Evolutionary conservation across 2,888 invertebrate genomes (phyloP), one percentile per base, ranked within the genome.

Genomic region (Byasa hedistus): DNA sequence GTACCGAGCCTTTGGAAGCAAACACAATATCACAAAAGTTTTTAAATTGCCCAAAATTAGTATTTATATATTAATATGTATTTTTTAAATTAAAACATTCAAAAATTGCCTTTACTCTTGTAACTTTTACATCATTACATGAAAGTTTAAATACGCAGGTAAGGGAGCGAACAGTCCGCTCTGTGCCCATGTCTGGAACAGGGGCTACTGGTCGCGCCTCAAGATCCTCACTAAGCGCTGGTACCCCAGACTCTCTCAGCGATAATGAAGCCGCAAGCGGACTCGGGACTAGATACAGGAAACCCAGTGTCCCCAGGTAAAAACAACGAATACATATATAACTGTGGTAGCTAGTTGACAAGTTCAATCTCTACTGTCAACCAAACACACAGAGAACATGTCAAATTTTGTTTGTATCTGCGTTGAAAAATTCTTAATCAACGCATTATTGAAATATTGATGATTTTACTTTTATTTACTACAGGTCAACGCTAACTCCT

Each of bases 131-230:
- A 39, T 51, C n/a, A 51, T 8, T 51, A 21, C n/a, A 51, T 51
- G 21, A 21, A 51, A 15, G n/a, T 51, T 51, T n/a, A 51, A 61
- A 59, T n/a, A 55, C 61, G 59, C 69, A 98, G 98, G 97, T 98
- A 69, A 95, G 98, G 78, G 98, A 98, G 91, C 95, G 98, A 78
- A 98, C 98, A 56, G 96, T 94, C 69, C 94, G 98, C 76, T 98
- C 98, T 66, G 96, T 97, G 73, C 98, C 98, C 58, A 98, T 98
- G 98, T 94, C 94, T 48, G 89, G 93, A 59, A 84, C 84, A 57
- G 88, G 82, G 24, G 84, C 77, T 1, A 83, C 87, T 2, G 94
- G 95, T 57, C 90, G 95, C 72, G 94, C 95, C 44, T 95, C 96
- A 54, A 93, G 96, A 71, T 95, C 96, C 2, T 96, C 96, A 22